A percentile compares a stretch with the other conserved stretches of the same genome.
These are phyloP conservation scores for Phalanger gymnotis DNA, from an alignment of 2,797 vertebrate species.

Conservation along the genomic window DNA sequence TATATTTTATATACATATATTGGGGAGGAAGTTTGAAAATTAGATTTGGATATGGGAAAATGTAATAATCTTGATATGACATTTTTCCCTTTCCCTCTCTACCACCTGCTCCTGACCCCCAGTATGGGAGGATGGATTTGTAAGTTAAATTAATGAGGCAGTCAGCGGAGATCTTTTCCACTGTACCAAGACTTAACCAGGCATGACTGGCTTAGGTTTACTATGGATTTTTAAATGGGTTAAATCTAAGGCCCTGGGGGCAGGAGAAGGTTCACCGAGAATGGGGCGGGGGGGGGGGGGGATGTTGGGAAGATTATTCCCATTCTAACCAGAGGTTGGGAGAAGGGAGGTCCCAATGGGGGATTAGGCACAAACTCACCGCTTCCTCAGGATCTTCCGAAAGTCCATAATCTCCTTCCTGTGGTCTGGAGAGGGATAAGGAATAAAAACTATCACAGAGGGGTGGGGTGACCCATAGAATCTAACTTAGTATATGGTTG, in stretches of 20 bases:
- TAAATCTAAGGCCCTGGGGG: background rate
- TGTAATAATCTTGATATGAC: background rate
- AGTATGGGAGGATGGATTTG: background rate
- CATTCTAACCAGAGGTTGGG: background rate
- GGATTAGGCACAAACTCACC: conserved; percentile 79
- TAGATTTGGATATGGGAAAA: background rate
- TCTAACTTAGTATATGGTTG: background rate
- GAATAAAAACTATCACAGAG: background rate
- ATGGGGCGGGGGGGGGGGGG: background rate
- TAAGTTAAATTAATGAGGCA: background rate
- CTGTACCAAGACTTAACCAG: background rate
- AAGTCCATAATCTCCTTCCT: conserved; percentile 86
- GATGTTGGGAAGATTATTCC: background rate
- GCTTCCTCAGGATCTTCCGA: conserved; percentile 88
- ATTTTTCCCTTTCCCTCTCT: background rate
- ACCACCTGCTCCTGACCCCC: background rate
- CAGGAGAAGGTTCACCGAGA: background rate
- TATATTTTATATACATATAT: no score
- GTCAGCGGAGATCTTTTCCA: background rate
- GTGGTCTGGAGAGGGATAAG: conserved; percentile 83
- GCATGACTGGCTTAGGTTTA: background rate
- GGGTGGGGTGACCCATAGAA: background rate
- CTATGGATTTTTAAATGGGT: background rate
- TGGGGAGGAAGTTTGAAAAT: background rate
- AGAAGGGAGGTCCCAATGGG: background rate